phyloP scores from a whole-genome alignment of 2,888 invertebrate species.

The Neelides folsomi region DNA sequence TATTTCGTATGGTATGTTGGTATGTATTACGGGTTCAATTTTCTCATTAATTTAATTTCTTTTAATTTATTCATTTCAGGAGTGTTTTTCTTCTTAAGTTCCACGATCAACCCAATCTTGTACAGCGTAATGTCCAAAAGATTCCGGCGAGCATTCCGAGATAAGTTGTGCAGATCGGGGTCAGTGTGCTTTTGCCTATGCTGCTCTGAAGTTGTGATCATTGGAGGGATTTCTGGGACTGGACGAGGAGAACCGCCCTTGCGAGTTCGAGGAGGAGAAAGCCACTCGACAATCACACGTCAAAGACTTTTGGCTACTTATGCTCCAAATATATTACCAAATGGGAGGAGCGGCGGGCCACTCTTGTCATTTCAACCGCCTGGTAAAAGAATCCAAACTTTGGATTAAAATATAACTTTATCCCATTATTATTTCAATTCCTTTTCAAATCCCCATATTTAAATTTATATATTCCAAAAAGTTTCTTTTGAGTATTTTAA shows the following conservation, averaged over 20 bases:
- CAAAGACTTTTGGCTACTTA: constrained; percentile 17
- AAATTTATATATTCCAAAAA: too few relatives aligned
- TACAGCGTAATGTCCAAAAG: constrained; percentile 28
- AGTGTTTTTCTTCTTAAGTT: constrained; percentile 31
- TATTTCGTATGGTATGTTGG: too few relatives aligned
- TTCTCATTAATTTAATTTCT: neutral
- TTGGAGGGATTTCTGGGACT: constrained; percentile 13
- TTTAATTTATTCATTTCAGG: constrained; percentile 14
- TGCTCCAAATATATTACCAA: constrained; percentile 7
- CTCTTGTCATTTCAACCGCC: too few relatives aligned
- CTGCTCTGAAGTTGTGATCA: constrained; percentile 25
- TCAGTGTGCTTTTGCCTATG: constrained; percentile 27
- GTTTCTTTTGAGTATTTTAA: too few relatives aligned
- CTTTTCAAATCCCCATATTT: too few relatives aligned
- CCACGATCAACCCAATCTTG: constrained; percentile 25
- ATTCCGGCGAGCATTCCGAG: constrained; percentile 29
- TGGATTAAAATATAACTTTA: too few relatives aligned
- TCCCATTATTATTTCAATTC: too few relatives aligned
- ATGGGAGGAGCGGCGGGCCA: neutral
- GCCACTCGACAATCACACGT: constrained; percentile 17
- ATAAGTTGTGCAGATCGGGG: constrained; percentile 25
- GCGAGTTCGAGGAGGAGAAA: constrained; percentile 24
- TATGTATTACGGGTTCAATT: too few relatives aligned
- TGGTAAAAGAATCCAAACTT: too few relatives aligned
- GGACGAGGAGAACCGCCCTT: neutral